phyloP scores from a whole-genome alignment of 2,888 invertebrate genomes.

The Polia nebulosa region DNA sequence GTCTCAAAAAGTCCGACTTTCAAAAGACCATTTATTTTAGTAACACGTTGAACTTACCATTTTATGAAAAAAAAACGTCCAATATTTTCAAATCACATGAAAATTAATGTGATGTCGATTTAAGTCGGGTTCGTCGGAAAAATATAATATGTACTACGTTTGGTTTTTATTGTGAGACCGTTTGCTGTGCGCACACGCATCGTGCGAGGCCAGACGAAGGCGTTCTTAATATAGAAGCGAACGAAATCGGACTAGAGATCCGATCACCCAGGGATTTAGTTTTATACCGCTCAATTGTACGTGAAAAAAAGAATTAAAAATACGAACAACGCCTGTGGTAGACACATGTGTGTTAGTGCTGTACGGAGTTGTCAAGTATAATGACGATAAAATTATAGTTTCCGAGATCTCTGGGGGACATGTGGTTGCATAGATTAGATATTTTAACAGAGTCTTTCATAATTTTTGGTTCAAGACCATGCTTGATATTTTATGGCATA shows the following conservation, averaged over 20 bases:
- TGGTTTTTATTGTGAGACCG: constrained; percentile 82
- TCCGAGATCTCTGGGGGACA: constrained; percentile 48
- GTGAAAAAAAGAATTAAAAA: constrained; percentile 70
- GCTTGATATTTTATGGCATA: not conserved
- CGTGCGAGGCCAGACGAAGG: constrained; percentile 83
- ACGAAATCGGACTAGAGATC: constrained; percentile 80
- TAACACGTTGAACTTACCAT: constrained; percentile 68
- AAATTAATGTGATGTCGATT: constrained; percentile 74
- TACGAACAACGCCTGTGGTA: constrained; percentile 66
- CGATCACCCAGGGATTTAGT: constrained; percentile 81
- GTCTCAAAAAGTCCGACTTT: constrained; percentile 45
- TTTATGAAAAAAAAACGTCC: constrained; percentile 57
- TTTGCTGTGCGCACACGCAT: constrained; percentile 85
- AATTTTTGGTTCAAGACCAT: not conserved
- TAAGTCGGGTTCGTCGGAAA: constrained; percentile 83
- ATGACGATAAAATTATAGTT: constrained; percentile 56
- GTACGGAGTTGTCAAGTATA: constrained; percentile 39
- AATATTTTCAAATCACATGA: constrained; percentile 58
- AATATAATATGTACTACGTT: constrained; percentile 89
- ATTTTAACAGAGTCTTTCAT: constrained; percentile 29
- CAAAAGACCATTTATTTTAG: constrained; percentile 56
- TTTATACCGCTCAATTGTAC: constrained; percentile 76
- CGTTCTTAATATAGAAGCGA: constrained; percentile 89
- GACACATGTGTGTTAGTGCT: constrained; percentile 66
- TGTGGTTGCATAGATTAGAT: constrained; percentile 51